Evolutionary conservation across 2,797 vertebrate species (phyloP).

Genomic region (Todus mexicanus): DNA sequence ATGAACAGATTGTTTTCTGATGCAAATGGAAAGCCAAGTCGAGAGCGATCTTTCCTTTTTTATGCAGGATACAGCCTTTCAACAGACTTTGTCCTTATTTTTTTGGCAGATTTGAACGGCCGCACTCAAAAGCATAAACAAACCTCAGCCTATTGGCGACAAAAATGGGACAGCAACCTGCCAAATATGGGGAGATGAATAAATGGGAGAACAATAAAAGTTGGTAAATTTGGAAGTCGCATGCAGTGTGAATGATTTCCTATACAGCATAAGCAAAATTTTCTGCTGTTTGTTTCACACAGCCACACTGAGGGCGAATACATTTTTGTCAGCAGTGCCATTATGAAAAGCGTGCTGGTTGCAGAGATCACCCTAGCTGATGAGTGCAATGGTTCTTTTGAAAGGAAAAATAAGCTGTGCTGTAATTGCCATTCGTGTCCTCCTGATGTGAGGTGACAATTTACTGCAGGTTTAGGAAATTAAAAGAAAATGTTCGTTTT

Average conservation of each 20-base stretch:
- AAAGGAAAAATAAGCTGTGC: neutral
- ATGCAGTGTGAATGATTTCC: constrained; percentile 9
- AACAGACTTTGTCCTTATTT: neutral
- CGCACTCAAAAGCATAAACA: constrained; percentile 11
- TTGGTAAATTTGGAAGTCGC: constrained; percentile 7
- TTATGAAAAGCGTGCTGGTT: neutral
- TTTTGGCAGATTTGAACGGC: constrained; percentile 4
- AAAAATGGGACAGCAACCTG: neutral
- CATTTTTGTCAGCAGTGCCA: neutral
- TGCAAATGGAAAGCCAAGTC: constrained; percentile 2
- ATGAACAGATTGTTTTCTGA: constrained; percentile 18
- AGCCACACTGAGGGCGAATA: neutral
- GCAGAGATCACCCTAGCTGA: neutral
- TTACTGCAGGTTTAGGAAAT: constrained; percentile 29
- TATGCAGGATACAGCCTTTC: neutral
- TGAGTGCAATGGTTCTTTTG: neutral
- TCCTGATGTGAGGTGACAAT: neutral
- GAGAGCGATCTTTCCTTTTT: neutral
- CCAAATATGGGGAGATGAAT: constrained; percentile 3
- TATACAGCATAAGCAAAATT: neutral
- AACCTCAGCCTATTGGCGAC: neutral
- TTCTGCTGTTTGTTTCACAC: constrained; percentile 1
- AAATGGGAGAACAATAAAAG: neutral
- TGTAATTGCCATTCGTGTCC: neutral
- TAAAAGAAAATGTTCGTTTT: constrained; percentile 21